Evolutionary conservation across 2,797 vertebrate species (phyloP).

Genomic region (Oceanodroma leucorhoa): DNA sequence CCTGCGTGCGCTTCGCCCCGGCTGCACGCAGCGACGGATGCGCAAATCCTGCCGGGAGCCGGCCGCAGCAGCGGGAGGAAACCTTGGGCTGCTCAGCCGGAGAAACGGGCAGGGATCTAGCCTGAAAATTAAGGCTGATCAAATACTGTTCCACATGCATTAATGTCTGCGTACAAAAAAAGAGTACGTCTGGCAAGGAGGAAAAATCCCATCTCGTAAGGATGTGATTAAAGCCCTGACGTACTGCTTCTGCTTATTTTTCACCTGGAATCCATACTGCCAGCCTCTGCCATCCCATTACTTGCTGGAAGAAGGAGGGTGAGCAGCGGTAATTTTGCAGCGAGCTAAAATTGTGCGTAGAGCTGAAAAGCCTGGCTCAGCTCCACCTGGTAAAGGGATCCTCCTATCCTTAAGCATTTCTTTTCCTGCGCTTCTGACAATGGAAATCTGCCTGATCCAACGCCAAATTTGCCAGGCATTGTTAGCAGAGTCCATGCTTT

Average conservation of each 20-base stretch:
- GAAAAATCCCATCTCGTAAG: neutral
- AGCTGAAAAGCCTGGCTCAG: neutral
- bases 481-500: neutral
- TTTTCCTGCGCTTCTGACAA: neutral
- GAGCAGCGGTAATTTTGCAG: neutral
- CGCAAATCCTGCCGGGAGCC: neutral
- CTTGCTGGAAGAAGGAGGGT: neutral
- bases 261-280: neutral
- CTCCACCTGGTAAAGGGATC: neutral
- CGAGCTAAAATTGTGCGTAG: neutral
- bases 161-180: neutral
- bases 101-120: neutral
- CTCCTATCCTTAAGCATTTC: neutral
- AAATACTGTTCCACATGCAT: neutral
- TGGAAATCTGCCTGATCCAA: neutral
- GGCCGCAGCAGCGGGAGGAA: neutral
- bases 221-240: neutral
- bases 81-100: neutral
- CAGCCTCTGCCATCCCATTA: neutral
- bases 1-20: accelerated
- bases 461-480: neutral
- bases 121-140: neutral
- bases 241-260: neutral
- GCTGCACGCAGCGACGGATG: neutral
- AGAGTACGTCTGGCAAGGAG: neutral